Conservation (phyloP, 2,888 invertebrate species). For the Hecatera dysodea region DNA sequence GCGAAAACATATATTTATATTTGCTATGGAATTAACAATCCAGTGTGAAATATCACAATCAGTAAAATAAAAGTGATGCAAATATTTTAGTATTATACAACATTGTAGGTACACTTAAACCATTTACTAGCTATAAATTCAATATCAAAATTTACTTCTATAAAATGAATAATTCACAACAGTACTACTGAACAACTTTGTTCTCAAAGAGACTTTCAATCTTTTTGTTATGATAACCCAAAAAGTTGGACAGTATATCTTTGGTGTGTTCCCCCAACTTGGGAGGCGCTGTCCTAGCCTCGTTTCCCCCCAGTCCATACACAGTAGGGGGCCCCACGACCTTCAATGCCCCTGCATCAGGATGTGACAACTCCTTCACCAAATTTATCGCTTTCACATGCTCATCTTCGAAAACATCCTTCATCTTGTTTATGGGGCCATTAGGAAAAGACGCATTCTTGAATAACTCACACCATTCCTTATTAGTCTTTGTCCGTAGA, state of each 20-base stretch:
- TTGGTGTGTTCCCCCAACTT: slow-evolving; percentile 96
- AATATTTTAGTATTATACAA: slow-evolving; percentile 7
- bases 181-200: slow-evolving; percentile 76
- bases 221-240: slow-evolving; percentile 91
- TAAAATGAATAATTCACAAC: too few species aligned
- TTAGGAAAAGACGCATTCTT: slow-evolving; percentile 95
- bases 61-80: slow-evolving; percentile 32
- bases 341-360: slow-evolving; percentile 93
- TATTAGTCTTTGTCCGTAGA: slow-evolving; percentile 92
- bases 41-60: slow-evolving; percentile 13
- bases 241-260: slow-evolving; percentile 92
- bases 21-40: not conserved
- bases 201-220: slow-evolving; percentile 91
- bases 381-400: slow-evolving; percentile 94
- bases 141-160: not conserved
- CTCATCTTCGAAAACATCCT: slow-evolving; percentile 96
- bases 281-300: slow-evolving; percentile 94
- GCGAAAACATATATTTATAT: not conserved
- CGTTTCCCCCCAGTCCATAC: slow-evolving; percentile 94
- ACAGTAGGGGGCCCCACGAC: slow-evolving; percentile 96
- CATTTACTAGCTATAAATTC: not conserved
- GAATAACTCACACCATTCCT: slow-evolving; percentile 94
- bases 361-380: slow-evolving; percentile 93
- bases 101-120: not conserved
- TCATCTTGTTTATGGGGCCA: slow-evolving; percentile 97